These are phyloP conservation scores for Conus ventricosus DNA, from an alignment of 1,140 invertebrate species.

Conservation along the genomic window DNA sequence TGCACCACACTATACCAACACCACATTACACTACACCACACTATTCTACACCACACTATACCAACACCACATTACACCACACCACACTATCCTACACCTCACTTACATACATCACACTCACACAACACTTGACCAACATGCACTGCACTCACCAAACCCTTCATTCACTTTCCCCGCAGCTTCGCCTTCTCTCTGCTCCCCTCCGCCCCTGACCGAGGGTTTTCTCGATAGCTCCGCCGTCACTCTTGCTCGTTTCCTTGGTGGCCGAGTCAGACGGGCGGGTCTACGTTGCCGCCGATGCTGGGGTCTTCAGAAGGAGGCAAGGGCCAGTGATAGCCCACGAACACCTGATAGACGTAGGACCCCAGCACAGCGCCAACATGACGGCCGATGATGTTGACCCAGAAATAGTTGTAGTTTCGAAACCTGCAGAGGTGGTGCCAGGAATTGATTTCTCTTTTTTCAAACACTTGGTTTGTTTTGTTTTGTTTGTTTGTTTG, in stretches of 20 bases:
- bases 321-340: conserved; percentile 79
- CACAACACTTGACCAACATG: background rate
- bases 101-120: background rate
- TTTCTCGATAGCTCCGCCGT: background rate
- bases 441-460: background rate
- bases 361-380: conserved; percentile 78
- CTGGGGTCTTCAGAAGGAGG: background rate
- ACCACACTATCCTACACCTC: too few relatives aligned
- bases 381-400: conserved; percentile 78
- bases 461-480: background rate
- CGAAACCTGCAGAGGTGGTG: conserved; percentile 61
- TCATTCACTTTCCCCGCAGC: background rate
- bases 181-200: background rate
- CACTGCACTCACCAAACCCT: background rate
- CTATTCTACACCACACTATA: too few relatives aligned
- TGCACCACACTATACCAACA: too few relatives aligned
- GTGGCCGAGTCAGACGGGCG: background rate
- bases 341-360: conserved; percentile 78
- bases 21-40: too few relatives aligned
- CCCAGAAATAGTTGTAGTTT: conserved; percentile 78
- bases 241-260: background rate
- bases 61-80: too few relatives aligned
- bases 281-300: background rate
- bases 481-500: too few relatives aligned
- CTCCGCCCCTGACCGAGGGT: background rate